Percentiles rank a stretch among this genome's conserved stretches.
phyloP scores from a whole-genome alignment of 2,888 invertebrate species.

The Tiliacea citrago region DNA sequence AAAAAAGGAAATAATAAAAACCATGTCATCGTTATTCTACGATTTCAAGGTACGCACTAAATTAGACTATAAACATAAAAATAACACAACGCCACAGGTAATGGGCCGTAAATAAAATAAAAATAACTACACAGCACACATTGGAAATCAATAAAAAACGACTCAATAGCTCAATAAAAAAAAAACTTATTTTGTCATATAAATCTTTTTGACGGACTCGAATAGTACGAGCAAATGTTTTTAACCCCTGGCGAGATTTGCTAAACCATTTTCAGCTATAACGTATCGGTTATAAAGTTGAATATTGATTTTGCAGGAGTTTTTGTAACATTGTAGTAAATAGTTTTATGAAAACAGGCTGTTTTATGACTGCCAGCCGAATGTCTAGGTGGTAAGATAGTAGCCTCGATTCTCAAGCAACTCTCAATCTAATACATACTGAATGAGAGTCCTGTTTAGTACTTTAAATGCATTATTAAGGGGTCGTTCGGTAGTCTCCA shows the following conservation, averaged over 20 bases:
- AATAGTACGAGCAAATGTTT: constrained; percentile 65
- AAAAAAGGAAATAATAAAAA: constrained; percentile 59
- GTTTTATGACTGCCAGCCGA: constrained; percentile 76
- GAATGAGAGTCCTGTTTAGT: constrained; percentile 11
- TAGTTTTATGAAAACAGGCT: constrained; percentile 81
- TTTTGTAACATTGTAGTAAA: constrained; percentile 72
- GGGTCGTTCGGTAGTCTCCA: constrained; percentile 63
- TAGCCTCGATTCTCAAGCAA: constrained; percentile 26
- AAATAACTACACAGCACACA: constrained; percentile 65
- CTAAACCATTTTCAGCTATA: constrained; percentile 44
- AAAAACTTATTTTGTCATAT: constrained; percentile 77
- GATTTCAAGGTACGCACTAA: constrained; percentile 59
- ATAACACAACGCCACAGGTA: constrained; percentile 66
- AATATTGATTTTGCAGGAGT: constrained; percentile 33
- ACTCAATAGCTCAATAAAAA: constrained; percentile 70
- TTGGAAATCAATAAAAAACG: constrained; percentile 71
- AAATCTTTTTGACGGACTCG: constrained; percentile 78
- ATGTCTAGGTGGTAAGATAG: constrained; percentile 75
- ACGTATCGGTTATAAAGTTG: constrained; percentile 6
- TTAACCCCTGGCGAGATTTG: constrained; percentile 46
- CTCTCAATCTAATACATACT: constrained; percentile 18
- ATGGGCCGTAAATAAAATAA: constrained; percentile 67
- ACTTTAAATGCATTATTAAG: constrained; percentile 44
- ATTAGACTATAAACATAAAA: constrained; percentile 64
- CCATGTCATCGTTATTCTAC: constrained; percentile 56